A percentile compares a stretch with the other conserved stretches of the same genome.
phyloP scores from a whole-genome alignment of 2,113 vertebrate species.

The Eulemur macaco region DNA sequence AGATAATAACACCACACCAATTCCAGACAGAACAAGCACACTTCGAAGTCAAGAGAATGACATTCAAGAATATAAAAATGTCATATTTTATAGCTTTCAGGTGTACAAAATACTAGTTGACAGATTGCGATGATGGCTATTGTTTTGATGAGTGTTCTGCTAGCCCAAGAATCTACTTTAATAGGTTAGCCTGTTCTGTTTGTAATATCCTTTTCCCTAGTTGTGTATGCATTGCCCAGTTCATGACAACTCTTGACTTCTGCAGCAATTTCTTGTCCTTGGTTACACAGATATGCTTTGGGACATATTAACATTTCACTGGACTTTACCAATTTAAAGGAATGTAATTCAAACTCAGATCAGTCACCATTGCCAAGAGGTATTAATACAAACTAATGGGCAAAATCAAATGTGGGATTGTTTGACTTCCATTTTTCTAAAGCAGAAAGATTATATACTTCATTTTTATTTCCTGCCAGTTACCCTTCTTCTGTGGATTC shows the following conservation, averaged over 20 bases:
- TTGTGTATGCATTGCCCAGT: not conserved
- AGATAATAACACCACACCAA: not conserved
- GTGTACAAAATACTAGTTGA: not conserved
- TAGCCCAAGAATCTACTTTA: not conserved
- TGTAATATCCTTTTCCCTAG: not conserved
- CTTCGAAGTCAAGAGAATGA: not conserved
- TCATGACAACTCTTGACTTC: not conserved
- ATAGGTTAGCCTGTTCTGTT: not conserved
- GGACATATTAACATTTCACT: not conserved
- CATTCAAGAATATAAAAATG: not conserved
- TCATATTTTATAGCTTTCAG: not conserved
- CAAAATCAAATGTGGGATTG: not conserved
- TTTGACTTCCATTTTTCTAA: conserved; percentile 16
- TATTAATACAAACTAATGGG: not conserved
- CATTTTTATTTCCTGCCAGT: not conserved
- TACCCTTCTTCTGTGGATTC: not conserved
- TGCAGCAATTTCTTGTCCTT: not conserved
- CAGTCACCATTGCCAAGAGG: not conserved
- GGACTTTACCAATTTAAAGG: not conserved
- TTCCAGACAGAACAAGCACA: not conserved
- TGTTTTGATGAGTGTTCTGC: not conserved
- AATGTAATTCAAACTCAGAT: conserved; percentile 15
- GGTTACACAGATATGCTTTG: not conserved
- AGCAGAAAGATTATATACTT: not conserved
- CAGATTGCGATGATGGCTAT: not conserved